phyloP scores from a whole-genome alignment of 2,797 vertebrate genomes.

The Anisognathus igniventris region DNA sequence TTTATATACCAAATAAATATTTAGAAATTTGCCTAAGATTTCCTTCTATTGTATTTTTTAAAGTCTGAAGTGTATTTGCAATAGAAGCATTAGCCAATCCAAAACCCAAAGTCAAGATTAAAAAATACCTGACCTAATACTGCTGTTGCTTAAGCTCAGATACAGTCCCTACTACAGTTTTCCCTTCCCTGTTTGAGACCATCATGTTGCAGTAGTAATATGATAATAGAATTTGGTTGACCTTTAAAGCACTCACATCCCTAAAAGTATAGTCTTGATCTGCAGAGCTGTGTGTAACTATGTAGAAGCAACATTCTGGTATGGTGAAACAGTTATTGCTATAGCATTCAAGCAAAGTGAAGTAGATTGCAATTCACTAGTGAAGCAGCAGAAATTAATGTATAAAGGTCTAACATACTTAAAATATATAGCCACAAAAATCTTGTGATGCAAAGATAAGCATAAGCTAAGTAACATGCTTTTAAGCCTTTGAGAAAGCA shows the following conservation, averaged over 20 bases:
- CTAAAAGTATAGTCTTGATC: not conserved
- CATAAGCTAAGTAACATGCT: not conserved
- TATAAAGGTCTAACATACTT: not conserved
- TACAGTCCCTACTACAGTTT: not conserved
- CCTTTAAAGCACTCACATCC: not conserved
- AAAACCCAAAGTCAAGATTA: not conserved
- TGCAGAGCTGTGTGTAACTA: not conserved
- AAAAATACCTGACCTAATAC: not conserved
- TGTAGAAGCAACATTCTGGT: not conserved
- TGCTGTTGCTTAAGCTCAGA: not conserved
- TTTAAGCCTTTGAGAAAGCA: not conserved
- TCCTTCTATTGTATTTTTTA: not conserved
- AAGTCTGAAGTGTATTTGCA: not conserved
- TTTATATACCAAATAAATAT: not conserved
- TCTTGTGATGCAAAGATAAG: not conserved
- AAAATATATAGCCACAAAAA: not conserved
- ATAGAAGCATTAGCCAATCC: not conserved
- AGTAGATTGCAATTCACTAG: not conserved
- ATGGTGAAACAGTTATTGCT: not conserved
- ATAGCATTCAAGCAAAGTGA: not conserved
- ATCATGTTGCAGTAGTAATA: not conserved
- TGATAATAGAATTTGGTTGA: not conserved
- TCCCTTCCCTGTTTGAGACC: not conserved
- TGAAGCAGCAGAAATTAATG: not conserved
- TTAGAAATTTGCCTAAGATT: not conserved